A percentile compares a stretch with the other conserved stretches of the same genome.
Conservation (phyloP, 2,888 invertebrate species). For the Netelia inedita region DNA sequence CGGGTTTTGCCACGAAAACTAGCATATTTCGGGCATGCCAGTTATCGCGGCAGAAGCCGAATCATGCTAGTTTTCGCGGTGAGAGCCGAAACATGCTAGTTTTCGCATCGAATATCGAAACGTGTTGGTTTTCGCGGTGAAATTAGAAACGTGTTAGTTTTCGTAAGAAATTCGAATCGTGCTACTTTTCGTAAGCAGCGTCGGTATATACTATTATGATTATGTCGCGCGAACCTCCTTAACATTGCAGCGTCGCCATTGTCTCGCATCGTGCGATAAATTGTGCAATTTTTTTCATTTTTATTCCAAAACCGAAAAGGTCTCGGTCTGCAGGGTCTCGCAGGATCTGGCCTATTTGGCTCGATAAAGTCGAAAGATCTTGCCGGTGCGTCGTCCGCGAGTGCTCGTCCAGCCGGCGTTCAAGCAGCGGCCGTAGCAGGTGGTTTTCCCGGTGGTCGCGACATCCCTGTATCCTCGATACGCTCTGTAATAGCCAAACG, state of each 20-base stretch:
- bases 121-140: too few species aligned
- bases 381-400: constrained; percentile 84
- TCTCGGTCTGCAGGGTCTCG: constrained; percentile 76
- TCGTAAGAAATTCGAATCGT: too few species aligned
- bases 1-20: too few species aligned
- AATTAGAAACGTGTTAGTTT: too few species aligned
- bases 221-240: too few species aligned
- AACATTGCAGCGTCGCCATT: neutral
- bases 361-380: constrained; percentile 94
- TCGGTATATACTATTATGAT: too few species aligned
- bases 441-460: constrained; percentile 87
- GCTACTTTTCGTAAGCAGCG: too few species aligned
- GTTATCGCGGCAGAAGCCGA: too few species aligned
- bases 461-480: constrained; percentile 94
- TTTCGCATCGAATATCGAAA: too few species aligned
- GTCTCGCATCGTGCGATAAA: neutral
- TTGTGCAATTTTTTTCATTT: neutral
- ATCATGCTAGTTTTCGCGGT: too few species aligned
- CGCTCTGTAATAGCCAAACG: constrained; percentile 96
- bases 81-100: too few species aligned
- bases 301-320: neutral
- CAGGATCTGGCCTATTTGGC: constrained; percentile 93
- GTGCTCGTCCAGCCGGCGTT: constrained; percentile 75
- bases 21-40: too few species aligned
- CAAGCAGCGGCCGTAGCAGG: constrained; percentile 78